These are phyloP conservation scores for Leptopilina myrica DNA, from an alignment of 2,888 invertebrate species.

Conservation along the genomic window DNA sequence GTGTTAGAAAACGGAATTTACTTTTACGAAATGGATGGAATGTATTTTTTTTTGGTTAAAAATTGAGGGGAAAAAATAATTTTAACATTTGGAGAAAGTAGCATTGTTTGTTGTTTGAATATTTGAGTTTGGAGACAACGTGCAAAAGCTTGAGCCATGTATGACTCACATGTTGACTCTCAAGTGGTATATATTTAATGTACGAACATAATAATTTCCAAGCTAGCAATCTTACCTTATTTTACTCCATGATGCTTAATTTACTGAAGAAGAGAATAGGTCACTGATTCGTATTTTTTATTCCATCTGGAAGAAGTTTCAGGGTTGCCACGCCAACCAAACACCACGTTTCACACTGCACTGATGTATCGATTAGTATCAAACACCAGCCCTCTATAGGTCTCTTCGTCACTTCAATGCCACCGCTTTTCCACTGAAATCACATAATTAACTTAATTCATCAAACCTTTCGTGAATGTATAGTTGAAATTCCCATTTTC, in stretches of 20 bases:
- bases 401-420: slow-evolving; percentile 29
- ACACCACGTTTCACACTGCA: slow-evolving; percentile 61
- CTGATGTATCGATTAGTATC: slow-evolving; percentile 56
- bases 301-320: slow-evolving; percentile 48
- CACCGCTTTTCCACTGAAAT: background rate
- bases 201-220: too few species aligned
- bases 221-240: slow-evolving; percentile 18
- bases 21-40: too few species aligned
- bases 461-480: background rate
- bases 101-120: too few species aligned
- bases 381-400: slow-evolving; percentile 47
- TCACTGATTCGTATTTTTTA: slow-evolving; percentile 8
- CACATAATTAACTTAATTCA: slow-evolving; percentile 1
- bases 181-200: too few species aligned
- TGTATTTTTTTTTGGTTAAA: too few species aligned
- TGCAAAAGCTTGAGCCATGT: too few species aligned
- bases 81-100: too few species aligned
- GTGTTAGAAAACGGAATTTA: too few species aligned
- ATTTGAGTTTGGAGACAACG: too few species aligned
- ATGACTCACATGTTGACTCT: too few species aligned
- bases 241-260: slow-evolving; percentile 50
- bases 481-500: too few species aligned
- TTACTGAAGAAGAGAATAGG: background rate
- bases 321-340: slow-evolving; percentile 60
- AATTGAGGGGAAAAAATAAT: too few species aligned